phyloP scores from a whole-genome alignment of 2,113 vertebrate genomes.

The Siphamia tubifer region DNA sequence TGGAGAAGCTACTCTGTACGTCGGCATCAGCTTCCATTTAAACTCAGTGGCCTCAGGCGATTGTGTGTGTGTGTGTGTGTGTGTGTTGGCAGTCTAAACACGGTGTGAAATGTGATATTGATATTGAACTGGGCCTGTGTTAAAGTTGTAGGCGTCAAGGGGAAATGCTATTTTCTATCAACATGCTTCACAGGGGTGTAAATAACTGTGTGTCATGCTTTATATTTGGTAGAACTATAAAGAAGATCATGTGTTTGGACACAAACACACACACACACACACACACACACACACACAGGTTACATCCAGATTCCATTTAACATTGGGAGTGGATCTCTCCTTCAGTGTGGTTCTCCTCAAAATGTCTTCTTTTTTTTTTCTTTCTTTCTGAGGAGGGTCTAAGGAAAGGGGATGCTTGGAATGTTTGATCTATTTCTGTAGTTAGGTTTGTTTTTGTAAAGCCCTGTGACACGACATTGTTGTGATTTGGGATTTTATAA shows the following conservation, averaged over 20 bases:
- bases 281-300: background rate
- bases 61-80: background rate
- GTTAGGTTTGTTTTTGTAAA: too few relatives aligned
- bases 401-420: too few relatives aligned
- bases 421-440: too few relatives aligned
- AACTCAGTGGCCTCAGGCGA: background rate
- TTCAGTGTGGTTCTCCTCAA: too few relatives aligned
- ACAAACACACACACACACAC: background rate
- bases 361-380: too few relatives aligned
- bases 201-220: slow-evolving; percentile 25
- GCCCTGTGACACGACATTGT: too few relatives aligned
- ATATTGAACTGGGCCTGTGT: slow-evolving; percentile 1
- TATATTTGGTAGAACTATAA: slow-evolving; percentile 13
- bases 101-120: slow-evolving; percentile 22
- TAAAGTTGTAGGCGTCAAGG: slow-evolving; percentile 18
- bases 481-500: too few relatives aligned
- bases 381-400: too few relatives aligned
- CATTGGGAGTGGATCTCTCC: too few relatives aligned
- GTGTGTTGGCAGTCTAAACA: background rate
- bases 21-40: too few relatives aligned
- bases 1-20: too few relatives aligned
- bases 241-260: background rate
- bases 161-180: slow-evolving; percentile 29
- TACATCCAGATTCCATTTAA: background rate
- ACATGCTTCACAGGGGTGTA: slow-evolving; percentile 24